Evolutionary conservation across 2,888 invertebrate species (phyloP).

Genomic region (Ormyrus rosae): DNA sequence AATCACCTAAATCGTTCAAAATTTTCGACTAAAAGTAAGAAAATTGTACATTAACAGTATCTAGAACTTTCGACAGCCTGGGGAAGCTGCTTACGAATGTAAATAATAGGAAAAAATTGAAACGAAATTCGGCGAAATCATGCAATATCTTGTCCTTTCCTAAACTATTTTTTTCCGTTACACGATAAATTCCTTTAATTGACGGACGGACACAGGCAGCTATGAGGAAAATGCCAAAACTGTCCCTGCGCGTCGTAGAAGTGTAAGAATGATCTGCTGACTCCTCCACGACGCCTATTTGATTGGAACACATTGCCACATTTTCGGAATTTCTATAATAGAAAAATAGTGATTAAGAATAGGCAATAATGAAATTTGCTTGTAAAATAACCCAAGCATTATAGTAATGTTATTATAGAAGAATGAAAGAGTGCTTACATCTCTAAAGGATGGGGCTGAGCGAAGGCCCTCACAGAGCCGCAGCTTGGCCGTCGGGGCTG

Average conservation of each 20-base stretch:
- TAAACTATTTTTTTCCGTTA: slow-evolving; percentile 28
- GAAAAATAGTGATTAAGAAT: background rate
- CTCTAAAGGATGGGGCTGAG: slow-evolving; percentile 38
- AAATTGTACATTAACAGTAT: slow-evolving; percentile 65
- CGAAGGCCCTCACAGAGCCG: slow-evolving; percentile 23
- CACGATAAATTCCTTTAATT: slow-evolving; percentile 46
- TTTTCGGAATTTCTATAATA: slow-evolving; percentile 54
- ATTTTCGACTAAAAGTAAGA: slow-evolving; percentile 52
- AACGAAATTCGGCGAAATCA: slow-evolving; percentile 37
- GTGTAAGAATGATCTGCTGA: slow-evolving; percentile 28
- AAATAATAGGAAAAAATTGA: slow-evolving; percentile 32
- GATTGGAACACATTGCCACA: slow-evolving; percentile 51
- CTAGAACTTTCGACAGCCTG: slow-evolving; percentile 61
- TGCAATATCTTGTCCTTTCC: slow-evolving; percentile 30
- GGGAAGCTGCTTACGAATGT: slow-evolving; percentile 28
- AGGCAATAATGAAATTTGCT: no score
- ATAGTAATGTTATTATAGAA: no score
- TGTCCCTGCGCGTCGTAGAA: slow-evolving; percentile 38
- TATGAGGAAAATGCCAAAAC: slow-evolving; percentile 47
- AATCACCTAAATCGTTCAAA: slow-evolving; percentile 35
- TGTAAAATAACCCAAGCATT: no score
- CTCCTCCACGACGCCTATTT: slow-evolving; percentile 32
- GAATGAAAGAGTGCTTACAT: slow-evolving; percentile 36
- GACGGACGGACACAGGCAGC: slow-evolving; percentile 55
- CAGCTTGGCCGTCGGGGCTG: slow-evolving; percentile 11